These are phyloP conservation scores for Urocynchramus pylzowi DNA, from an alignment of 2,113 vertebrate species.

Conservation along the genomic window DNA sequence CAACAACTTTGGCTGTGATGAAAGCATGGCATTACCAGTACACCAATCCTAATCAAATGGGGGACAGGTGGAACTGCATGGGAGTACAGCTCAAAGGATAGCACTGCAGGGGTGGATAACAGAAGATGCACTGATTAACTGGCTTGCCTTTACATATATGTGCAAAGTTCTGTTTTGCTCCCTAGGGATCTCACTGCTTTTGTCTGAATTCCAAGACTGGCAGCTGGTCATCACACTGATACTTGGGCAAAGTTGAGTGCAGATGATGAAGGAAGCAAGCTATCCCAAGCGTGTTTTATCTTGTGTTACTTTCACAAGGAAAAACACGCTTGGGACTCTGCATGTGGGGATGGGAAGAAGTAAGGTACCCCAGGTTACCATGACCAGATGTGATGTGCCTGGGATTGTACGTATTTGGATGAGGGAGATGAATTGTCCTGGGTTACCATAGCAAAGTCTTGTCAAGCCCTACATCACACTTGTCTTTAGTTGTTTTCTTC, in stretches of 20 bases:
- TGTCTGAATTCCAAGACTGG: neutral
- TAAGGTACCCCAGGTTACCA: neutral
- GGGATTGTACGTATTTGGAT: neutral
- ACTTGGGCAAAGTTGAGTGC: neutral
- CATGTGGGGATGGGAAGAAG: fast-evolving
- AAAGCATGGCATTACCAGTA: neutral
- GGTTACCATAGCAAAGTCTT: neutral
- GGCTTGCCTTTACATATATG: neutral
- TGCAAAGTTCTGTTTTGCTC: neutral
- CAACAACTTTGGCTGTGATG: neutral
- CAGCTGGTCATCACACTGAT: neutral
- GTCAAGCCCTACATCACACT: neutral
- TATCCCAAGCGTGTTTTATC: too few species aligned
- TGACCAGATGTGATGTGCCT: neutral
- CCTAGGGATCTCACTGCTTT: neutral
- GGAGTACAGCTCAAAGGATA: neutral
- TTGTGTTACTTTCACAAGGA: neutral
- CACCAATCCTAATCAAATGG: fast-evolving
- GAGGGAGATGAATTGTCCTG: neutral
- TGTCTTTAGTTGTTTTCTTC: neutral
- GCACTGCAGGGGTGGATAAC: neutral
- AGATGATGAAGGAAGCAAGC: neutral
- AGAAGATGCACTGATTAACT: neutral
- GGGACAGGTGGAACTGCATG: neutral
- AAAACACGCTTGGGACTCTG: fast-evolving